Conservation (phyloP, 2,113 vertebrate genomes). For the Dromiciops gliroides region DNA sequence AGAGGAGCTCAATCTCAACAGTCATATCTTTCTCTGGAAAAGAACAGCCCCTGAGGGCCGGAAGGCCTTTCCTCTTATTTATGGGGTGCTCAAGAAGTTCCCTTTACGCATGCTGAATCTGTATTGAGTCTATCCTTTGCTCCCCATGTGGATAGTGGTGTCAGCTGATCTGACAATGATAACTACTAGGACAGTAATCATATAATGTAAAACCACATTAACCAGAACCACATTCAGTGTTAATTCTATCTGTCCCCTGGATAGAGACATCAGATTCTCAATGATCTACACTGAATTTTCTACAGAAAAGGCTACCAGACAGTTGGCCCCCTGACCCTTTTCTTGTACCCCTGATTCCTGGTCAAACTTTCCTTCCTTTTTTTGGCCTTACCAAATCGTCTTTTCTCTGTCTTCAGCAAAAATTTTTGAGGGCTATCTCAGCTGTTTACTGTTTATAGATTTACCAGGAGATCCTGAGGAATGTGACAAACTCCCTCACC, state of each 20-base stretch:
- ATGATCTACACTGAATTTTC: background rate
- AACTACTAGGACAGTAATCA: background rate
- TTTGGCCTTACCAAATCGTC: background rate
- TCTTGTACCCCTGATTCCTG: background rate
- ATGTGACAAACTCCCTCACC: background rate
- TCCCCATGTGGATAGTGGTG: background rate
- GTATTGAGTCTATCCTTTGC: background rate
- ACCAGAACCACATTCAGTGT: background rate
- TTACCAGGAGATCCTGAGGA: background rate
- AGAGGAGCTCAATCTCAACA: background rate
- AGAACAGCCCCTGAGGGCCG: background rate
- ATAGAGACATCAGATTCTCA: background rate
- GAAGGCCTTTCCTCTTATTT: background rate
- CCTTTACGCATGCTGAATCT: background rate
- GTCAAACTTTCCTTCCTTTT: background rate
- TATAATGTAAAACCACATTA: background rate
- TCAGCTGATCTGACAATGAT: background rate
- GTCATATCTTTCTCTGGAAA: background rate
- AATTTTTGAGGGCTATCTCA: background rate
- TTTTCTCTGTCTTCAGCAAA: background rate
- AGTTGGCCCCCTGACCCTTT: background rate
- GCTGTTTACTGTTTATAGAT: background rate
- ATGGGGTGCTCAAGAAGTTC: background rate
- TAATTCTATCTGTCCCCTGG: background rate
- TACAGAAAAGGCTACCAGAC: background rate